A percentile compares a stretch with the other conserved stretches of the same genome.
Evolutionary conservation across 2,113 vertebrate species (phyloP).

Genomic region (Etia nguti): DNA sequence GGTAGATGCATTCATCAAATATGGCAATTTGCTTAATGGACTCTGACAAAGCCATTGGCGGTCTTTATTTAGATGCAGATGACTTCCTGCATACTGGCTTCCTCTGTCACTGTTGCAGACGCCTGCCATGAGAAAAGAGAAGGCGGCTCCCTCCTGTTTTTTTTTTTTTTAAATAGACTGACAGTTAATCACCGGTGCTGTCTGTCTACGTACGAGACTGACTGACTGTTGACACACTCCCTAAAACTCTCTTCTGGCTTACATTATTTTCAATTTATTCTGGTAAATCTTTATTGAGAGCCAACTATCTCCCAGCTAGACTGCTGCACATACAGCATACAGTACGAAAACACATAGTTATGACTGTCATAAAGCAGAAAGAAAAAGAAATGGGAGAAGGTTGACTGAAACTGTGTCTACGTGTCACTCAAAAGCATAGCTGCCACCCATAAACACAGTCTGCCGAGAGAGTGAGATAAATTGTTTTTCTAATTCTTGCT

Average conservation of each 20-base stretch:
- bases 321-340: neutral
- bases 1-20: conserved; percentile 65
- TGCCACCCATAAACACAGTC: neutral
- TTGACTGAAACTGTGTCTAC: neutral
- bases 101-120: conserved; percentile 37
- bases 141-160: conserved; percentile 21
- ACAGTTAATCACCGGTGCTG: conserved; percentile 48
- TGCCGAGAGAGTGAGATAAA: neutral
- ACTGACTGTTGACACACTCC: neutral
- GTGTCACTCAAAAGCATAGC: neutral
- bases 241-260: conserved; percentile 6
- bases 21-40: conserved; percentile 74
- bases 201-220: conserved; percentile 12
- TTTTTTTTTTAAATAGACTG: conserved; percentile 14
- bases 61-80: conserved; percentile 74
- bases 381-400: neutral
- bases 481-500: conserved; percentile 11
- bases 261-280: conserved; percentile 8
- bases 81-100: conserved; percentile 59
- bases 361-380: neutral
- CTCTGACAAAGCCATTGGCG: conserved; percentile 69
- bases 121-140: conserved; percentile 32
- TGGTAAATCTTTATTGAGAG: conserved; percentile 22
- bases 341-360: neutral
- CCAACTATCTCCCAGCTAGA: neutral